These are phyloP conservation scores for Scomberomorus guttatus DNA, from an alignment of 2,797 vertebrate species.

Conservation along the genomic window DNA sequence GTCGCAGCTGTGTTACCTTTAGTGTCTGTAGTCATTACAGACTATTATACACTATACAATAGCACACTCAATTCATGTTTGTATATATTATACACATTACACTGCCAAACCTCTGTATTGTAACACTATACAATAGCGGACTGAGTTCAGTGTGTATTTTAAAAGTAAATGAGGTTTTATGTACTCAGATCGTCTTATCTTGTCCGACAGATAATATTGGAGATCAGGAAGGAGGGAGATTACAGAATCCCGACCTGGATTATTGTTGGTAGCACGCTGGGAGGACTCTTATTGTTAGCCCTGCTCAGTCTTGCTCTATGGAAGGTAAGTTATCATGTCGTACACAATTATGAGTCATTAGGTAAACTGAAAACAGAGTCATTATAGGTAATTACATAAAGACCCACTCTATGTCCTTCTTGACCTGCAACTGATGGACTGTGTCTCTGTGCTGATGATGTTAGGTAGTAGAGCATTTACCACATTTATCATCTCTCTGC, in stretches of 20 bases:
- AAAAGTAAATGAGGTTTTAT: background rate
- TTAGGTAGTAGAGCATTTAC: background rate
- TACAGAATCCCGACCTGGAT: conserved; percentile 95
- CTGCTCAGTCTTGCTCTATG: conserved; percentile 94
- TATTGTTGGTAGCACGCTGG: conserved; percentile 94
- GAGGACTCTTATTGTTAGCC: conserved; percentile 94
- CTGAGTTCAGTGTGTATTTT: background rate
- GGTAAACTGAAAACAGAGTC: background rate
- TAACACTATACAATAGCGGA: too few species aligned
- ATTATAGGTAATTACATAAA: background rate
- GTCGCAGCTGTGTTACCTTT: background rate
- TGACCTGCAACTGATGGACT: background rate
- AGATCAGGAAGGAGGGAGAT: conserved; percentile 94
- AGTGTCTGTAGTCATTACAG: background rate
- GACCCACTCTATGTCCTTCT: background rate
- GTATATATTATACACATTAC: background rate
- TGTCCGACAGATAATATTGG: conserved; percentile 88
- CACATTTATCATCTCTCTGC: background rate
- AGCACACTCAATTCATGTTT: background rate
- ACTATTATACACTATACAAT: background rate
- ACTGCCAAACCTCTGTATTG: background rate
- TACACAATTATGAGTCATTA: background rate
- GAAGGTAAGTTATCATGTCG: conserved; percentile 88
- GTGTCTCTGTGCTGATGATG: background rate
- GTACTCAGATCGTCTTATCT: background rate